Base-by-base conservation (phyloP, 2,888 invertebrate genomes). In the Cephus spinipes region DNA sequence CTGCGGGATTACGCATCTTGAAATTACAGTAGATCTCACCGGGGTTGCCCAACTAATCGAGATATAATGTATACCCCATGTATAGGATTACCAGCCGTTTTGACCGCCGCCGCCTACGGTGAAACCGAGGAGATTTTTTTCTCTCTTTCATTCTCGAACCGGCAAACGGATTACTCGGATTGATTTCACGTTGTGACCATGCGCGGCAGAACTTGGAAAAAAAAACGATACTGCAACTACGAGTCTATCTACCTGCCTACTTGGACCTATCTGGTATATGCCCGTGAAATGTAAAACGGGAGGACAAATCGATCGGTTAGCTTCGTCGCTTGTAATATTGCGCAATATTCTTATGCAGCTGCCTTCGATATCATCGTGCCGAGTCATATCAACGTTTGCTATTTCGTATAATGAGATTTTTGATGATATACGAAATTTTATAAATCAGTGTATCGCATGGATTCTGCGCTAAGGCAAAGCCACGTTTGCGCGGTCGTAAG, bases 61-160 rank as follows among this genome's bases (percentile, higher is more conserved):
- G 81, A 83, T 80, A 81, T 83, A 86, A 86, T 85, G 79, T 81
- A 85, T 81, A 78, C 82, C 79, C 74, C 80, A 77, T 84, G 84
- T 84, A 81, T 86, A 81, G 82, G 80, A 79, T 86, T 85, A 86
- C 85, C 78, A 33, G 11, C 32, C 71, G 31, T 71, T 71, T 71
- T 33, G 71, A 71, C 71, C 71, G 71, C 71, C 71, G 31, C 31
- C 71, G 71, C 12, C 32, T 71, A 31, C 32, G 12, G 31, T 32
- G 32, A 71, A 71, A 71, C 71, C 71, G 71, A 71, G 71, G 23
- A 15, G 71, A 31, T 32, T 33, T 71, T 71, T 71, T 71, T 32
- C 71, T 31, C 11, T 71, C 32, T 71, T 71, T 6, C 31, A 30
- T 71, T 31, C 71, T 31, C 12, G 71, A 31, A 33, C 71, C 32